Evolutionary conservation across 2,888 invertebrate species (phyloP).

Genomic region (Hedychridium roseum): DNA sequence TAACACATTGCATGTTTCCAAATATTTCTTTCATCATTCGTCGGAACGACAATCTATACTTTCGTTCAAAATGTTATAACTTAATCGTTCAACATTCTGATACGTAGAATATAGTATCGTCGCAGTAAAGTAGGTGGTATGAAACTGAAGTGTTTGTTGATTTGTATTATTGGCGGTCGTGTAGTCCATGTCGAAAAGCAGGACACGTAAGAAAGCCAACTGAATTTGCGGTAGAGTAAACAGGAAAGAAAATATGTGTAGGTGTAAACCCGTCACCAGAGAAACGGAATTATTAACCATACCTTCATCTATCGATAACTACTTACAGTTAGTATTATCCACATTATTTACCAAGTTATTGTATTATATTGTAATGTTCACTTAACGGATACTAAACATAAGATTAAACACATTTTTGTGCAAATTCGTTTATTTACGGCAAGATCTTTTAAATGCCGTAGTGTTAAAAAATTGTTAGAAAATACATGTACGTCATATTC

Average conservation of each 20-base stretch:
- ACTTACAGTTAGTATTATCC: constrained; percentile 8
- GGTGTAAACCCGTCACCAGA: constrained; percentile 33
- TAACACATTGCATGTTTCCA: constrained; percentile 9
- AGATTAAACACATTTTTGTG: too few species aligned
- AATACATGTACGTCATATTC: constrained; percentile 1
- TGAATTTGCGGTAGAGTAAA: constrained; percentile 43
- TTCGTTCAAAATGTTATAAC: background rate
- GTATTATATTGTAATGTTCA: constrained; percentile 10
- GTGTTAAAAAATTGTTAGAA: background rate
- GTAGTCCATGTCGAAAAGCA: too few species aligned
- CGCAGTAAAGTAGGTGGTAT: constrained; percentile 41
- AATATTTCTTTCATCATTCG: background rate
- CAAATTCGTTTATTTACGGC: too few species aligned
- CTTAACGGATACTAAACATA: too few species aligned
- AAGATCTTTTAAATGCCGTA: too few species aligned
- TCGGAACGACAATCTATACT: background rate
- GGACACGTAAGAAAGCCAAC: constrained; percentile 28
- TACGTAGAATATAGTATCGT: background rate
- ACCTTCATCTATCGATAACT: constrained; percentile 20
- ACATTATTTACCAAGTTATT: constrained; percentile 5
- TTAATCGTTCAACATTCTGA: constrained; percentile 1
- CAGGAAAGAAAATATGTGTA: constrained; percentile 20
- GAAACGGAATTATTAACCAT: constrained; percentile 24
- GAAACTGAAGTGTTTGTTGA: constrained; percentile 8
- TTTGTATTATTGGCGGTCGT: too few species aligned